phyloP scores from a whole-genome alignment of 1,140 invertebrate genomes.

The Trinorchestia longiramus region DNA sequence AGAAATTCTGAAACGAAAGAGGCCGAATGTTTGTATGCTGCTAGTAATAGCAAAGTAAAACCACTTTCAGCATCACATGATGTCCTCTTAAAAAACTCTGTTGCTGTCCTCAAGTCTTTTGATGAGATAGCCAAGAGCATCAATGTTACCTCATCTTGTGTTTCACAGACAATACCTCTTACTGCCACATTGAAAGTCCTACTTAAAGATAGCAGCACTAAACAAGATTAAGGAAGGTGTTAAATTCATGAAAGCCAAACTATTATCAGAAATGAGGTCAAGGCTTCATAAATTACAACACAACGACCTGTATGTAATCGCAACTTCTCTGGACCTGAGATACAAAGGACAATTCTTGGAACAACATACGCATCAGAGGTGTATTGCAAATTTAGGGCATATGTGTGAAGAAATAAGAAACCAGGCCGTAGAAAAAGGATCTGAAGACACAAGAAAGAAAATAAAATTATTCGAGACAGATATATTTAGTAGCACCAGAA shows the following conservation, averaged over 20 bases:
- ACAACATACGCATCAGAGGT: neutral
- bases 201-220: neutral
- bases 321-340: slow-evolving; percentile 1
- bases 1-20: neutral
- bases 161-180: neutral
- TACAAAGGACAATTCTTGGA: neutral
- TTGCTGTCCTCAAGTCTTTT: neutral
- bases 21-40: neutral
- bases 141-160: neutral
- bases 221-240: neutral
- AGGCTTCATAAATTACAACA: neutral
- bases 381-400: too few relatives aligned
- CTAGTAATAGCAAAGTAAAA: neutral
- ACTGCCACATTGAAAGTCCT: neutral
- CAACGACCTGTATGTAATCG: neutral
- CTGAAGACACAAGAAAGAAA: too few relatives aligned
- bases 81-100: neutral
- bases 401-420: too few relatives aligned
- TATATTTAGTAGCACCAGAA: too few relatives aligned
- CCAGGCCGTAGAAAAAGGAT: too few relatives aligned
- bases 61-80: neutral
- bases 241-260: slow-evolving; percentile 3
- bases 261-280: neutral
- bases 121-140: neutral
- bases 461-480: too few relatives aligned